Percentiles rank a stretch among this genome's conserved stretches.
phyloP scores from a whole-genome alignment of 2,888 invertebrate species.

The Orchesella flavescens region DNA sequence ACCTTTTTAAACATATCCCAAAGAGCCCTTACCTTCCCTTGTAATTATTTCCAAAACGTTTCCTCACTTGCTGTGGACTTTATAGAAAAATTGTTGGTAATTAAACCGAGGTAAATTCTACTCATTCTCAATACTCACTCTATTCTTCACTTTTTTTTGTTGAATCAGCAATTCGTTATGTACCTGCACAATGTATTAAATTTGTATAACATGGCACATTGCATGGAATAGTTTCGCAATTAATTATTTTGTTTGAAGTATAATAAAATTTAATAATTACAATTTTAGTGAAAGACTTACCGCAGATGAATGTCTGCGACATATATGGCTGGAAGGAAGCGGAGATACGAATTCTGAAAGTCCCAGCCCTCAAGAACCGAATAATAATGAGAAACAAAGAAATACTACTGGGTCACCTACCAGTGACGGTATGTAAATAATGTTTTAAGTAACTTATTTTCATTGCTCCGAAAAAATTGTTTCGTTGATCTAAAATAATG shows the following conservation, averaged over 20 bases:
- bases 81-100: slow-evolving; percentile 90
- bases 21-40: slow-evolving; percentile 93
- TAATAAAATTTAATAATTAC: too few relatives aligned
- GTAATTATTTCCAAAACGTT: slow-evolving; percentile 91
- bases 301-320: slow-evolving; percentile 90
- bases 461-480: too few relatives aligned
- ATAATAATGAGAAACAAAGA: slow-evolving; percentile 68
- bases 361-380: slow-evolving; percentile 65
- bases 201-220: too few relatives aligned
- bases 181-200: too few relatives aligned
- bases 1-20: slow-evolving; percentile 97
- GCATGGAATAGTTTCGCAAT: too few relatives aligned
- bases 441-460: not conserved
- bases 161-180: too few relatives aligned
- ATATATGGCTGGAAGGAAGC: slow-evolving; percentile 83
- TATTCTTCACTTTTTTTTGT: not conserved
- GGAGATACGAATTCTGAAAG: slow-evolving; percentile 40
- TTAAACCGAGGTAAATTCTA: slow-evolving; percentile 88
- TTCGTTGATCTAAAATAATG: too few relatives aligned
- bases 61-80: slow-evolving; percentile 92
- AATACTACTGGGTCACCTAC: slow-evolving; percentile 48
- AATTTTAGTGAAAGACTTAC: slow-evolving; percentile 88
- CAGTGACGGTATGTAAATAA: slow-evolving; percentile 40
- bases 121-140: not conserved
- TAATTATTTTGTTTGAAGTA: too few relatives aligned